Conservation (phyloP, 2,113 vertebrate species). For the Nothoprocta perdicaria region DNA sequence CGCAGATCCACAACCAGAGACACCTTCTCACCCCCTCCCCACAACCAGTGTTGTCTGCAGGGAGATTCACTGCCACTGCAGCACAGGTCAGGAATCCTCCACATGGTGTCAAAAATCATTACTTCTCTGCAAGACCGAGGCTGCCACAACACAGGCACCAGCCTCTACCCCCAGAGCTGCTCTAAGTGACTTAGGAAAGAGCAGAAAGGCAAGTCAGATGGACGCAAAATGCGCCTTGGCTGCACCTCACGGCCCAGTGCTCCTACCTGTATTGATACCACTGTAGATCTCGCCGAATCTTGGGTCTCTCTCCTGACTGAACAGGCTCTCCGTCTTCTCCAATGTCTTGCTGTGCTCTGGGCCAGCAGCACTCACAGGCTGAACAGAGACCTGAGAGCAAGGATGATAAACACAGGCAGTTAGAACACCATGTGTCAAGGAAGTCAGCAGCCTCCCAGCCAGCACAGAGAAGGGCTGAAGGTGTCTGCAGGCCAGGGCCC, state of each 20-base stretch:
- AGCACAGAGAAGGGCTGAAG: background rate
- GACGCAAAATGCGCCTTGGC: fast-evolving
- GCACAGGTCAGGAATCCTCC: fast-evolving
- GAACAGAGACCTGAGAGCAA: constrained; percentile 80
- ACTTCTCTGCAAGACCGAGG: background rate
- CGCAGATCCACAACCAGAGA: background rate
- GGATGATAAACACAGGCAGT: fast-evolving
- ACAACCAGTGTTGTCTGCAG: fast-evolving
- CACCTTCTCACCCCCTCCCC: background rate
- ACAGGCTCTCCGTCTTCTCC: constrained; percentile 84
- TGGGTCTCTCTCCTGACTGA: constrained; percentile 76
- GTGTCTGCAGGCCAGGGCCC: background rate
- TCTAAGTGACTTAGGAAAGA: fast-evolving
- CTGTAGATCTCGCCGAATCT: constrained; percentile 80
- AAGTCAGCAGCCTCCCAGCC: fast-evolving
- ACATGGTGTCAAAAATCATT: fast-evolving
- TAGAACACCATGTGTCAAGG: fast-evolving
- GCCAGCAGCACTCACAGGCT: constrained; percentile 77
- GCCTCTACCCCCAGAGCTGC: background rate
- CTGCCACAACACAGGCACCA: background rate
- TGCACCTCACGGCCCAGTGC: fast-evolving
- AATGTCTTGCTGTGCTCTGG: constrained; percentile 85
- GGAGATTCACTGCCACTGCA: background rate
- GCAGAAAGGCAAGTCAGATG: fast-evolving
- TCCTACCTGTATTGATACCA: constrained; percentile 68